A percentile compares a stretch with the other conserved stretches of the same genome.
phyloP scores from a whole-genome alignment of 2,113 vertebrate species.

The Anguilla rostrata region DNA sequence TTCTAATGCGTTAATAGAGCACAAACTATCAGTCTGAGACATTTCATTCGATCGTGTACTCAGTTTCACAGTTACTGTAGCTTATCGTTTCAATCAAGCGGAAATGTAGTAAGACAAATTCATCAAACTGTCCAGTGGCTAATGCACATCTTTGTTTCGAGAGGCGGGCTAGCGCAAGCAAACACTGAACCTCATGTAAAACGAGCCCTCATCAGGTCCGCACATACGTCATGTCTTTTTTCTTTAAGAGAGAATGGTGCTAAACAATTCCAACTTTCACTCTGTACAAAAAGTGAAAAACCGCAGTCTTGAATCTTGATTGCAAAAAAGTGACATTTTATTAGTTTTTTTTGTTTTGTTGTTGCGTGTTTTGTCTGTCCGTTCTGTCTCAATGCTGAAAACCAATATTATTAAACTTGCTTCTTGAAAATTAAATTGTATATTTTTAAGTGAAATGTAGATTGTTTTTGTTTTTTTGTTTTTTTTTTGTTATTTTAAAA shows the following conservation, averaged over 20 bases:
- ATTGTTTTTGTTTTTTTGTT: constrained; percentile 37
- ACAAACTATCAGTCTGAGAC: constrained; percentile 27
- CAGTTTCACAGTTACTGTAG: not conserved
- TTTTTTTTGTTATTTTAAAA: constrained; percentile 33
- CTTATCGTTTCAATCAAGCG: not conserved
- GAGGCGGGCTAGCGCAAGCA: constrained; percentile 42
- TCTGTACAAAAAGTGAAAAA: constrained; percentile 54
- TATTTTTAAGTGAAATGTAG: constrained; percentile 78
- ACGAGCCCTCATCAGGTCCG: constrained; percentile 53
- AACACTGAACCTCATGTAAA: constrained; percentile 53
- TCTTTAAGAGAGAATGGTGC: constrained; percentile 68
- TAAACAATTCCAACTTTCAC: constrained; percentile 61
- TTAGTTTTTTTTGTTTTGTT: constrained; percentile 39
- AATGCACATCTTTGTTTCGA: not conserved
- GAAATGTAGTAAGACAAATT: not conserved
- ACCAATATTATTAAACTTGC: constrained; percentile 71
- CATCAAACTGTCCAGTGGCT: not conserved
- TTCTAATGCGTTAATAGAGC: constrained; percentile 39
- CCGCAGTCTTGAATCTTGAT: constrained; percentile 67
- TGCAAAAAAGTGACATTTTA: constrained; percentile 57
- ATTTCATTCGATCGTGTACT: no score
- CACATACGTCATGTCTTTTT: constrained; percentile 46
- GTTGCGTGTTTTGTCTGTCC: constrained; percentile 55
- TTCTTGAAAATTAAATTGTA: constrained; percentile 75
- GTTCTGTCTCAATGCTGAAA: constrained; percentile 72